Evolutionary conservation across 2,888 invertebrate species (phyloP).

Genomic region (Heliconius ismenius): DNA sequence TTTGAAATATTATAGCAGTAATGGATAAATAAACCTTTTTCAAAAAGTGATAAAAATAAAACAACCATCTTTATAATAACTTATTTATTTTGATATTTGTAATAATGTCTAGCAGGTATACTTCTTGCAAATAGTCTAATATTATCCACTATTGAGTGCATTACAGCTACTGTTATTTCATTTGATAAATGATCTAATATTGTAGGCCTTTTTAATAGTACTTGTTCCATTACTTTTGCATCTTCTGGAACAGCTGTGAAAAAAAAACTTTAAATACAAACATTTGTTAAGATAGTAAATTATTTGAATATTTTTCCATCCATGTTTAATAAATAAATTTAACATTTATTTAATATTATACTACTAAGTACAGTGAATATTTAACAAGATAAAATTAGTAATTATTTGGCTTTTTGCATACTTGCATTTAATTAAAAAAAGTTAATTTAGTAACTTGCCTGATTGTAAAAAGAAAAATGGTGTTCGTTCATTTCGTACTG

Average conservation of each 20-base stretch:
- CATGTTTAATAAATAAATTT: too few relatives aligned
- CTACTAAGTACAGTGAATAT: background rate
- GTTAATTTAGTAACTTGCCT: slow-evolving; percentile 55
- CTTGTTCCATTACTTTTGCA: slow-evolving; percentile 55
- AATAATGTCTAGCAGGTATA: slow-evolving; percentile 69
- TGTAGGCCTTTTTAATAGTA: slow-evolving; percentile 54
- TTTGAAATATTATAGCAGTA: background rate
- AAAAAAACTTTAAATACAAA: background rate
- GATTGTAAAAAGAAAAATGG: slow-evolving; percentile 71
- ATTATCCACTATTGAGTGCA: slow-evolving; percentile 72
- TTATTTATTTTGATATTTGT: slow-evolving; percentile 52
- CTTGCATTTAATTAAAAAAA: background rate
- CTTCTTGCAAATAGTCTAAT: slow-evolving; percentile 66
- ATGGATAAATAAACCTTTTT: background rate
- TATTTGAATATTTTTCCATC: too few relatives aligned
- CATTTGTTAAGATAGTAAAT: too few relatives aligned
- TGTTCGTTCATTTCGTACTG: slow-evolving; percentile 64
- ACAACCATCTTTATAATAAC: background rate
- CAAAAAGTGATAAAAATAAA: background rate
- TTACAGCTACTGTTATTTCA: slow-evolving; percentile 68
- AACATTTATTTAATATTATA: background rate
- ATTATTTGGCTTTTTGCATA: background rate
- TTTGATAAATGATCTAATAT: slow-evolving; percentile 68
- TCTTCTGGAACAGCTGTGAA: slow-evolving; percentile 57
- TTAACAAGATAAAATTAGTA: background rate